Conservation (phyloP, 2,797 vertebrate genomes). For the Columba guinea region DNA sequence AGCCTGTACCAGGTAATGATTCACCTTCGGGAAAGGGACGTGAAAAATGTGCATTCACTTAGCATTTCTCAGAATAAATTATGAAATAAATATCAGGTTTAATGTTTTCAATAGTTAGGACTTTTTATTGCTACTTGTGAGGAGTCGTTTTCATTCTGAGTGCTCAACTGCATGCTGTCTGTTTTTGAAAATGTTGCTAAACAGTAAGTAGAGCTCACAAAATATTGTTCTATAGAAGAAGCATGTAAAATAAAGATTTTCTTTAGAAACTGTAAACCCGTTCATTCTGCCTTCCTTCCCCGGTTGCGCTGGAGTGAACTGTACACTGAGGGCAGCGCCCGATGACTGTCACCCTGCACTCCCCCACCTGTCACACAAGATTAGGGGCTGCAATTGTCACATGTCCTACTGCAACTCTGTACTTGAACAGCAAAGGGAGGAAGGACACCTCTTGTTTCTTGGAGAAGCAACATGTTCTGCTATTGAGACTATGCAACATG, state of each 20-base stretch:
- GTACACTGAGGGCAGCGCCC: not conserved
- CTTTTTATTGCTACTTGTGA: not conserved
- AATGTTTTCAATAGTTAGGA: not conserved
- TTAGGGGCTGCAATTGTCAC: rapidly evolving
- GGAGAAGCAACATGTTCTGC: not conserved
- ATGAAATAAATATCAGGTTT: not conserved
- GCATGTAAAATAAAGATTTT: not conserved
- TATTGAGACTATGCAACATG: rapidly evolving
- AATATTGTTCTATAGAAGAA: not conserved
- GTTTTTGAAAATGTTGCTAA: not conserved
- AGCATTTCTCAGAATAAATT: not conserved
- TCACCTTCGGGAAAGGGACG: not conserved
- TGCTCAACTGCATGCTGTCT: not conserved
- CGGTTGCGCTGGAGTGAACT: not conserved
- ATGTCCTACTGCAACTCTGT: rapidly evolving
- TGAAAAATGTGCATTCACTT: not conserved
- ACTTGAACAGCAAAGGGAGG: not conserved
- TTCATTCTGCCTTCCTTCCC: not conserved
- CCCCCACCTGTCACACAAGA: not conserved
- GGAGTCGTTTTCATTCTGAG: not conserved
- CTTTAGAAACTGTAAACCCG: not conserved
- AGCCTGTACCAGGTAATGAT: not conserved
- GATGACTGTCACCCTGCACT: not conserved
- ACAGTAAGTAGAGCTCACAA: not conserved
- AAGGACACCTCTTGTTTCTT: not conserved